Percentiles rank a stretch among this genome's conserved stretches.
phyloP scores from a whole-genome alignment of 2,113 vertebrate species.

The Chitala chitala region DNA sequence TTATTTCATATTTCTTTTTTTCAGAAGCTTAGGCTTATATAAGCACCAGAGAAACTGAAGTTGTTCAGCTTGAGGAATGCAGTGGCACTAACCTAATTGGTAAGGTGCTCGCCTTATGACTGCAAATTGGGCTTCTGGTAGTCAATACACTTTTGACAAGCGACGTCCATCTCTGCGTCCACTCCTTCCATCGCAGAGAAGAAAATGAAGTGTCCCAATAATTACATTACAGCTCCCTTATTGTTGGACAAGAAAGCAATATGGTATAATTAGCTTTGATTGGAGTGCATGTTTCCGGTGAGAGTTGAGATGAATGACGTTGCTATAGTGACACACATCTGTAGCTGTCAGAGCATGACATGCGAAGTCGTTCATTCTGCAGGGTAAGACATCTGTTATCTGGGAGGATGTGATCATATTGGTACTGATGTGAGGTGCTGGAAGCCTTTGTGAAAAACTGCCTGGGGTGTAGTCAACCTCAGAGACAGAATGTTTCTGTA shows the following conservation, averaged over 20 bases:
- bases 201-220: conserved; percentile 87
- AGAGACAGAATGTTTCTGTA: no score
- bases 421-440: conserved; percentile 74
- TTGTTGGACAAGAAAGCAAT: conserved; percentile 93
- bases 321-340: conserved; percentile 87
- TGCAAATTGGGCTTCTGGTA: conserved; percentile 86
- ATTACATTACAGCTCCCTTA: conserved; percentile 89
- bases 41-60: conserved; percentile 67
- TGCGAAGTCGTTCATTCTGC: conserved; percentile 67
- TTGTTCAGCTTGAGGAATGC: conserved; percentile 73
- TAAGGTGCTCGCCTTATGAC: conserved; percentile 80
- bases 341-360: conserved; percentile 77
- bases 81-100: conserved; percentile 74
- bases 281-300: conserved; percentile 83
- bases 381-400: conserved; percentile 83
- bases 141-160: conserved; percentile 86
- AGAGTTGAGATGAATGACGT: conserved; percentile 89
- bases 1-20: conserved; percentile 49
- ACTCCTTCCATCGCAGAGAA: conserved; percentile 69
- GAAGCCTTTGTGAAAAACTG: conserved; percentile 59
- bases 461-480: no score
- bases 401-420: conserved; percentile 68
- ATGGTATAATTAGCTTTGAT: conserved; percentile 97
- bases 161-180: conserved; percentile 76
- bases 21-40: conserved; percentile 61